Base-by-base conservation (phyloP, 1,140 invertebrate species). In the Leptopilina clavipes region DNA sequence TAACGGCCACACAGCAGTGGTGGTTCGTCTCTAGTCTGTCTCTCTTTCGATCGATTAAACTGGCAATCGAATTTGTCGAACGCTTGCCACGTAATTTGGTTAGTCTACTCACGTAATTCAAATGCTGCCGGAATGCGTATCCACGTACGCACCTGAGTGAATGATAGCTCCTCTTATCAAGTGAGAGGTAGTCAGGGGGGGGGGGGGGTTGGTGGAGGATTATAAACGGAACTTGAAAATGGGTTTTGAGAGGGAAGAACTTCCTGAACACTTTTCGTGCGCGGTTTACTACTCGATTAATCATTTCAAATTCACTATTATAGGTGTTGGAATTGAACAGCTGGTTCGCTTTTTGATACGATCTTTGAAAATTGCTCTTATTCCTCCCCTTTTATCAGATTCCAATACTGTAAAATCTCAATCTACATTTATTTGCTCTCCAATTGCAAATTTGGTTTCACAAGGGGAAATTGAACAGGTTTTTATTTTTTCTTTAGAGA, bases 61-160 rank as follows among this genome's bases (percentile, higher is more conserved):
- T 74, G 71, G 76, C 75, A 82, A 86, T 85, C 81, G 84, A 86
- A 83, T 86, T 84, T 85, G 81, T 75, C 78, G 79, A 83, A 85
- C 81, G 83, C 81, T 86, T 85, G 81, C 82, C 59, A 81, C 81
- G 77, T 85, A 86, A 86, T 86, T 86, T 84, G 81, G 82, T 83
- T 84, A 83, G 83, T 80, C 82, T 76, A 83, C 72, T 82, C 71
- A 72, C 81, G 81, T 84, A 86, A 86, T 86, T 80, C 76, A 79
- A 73, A 71, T 73, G 79, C 81, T 81, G 54, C 78, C 81, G 82
- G 81, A 83, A 85, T 85, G 77, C 76, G 74, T 71, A 77, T 70
- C 19, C n/a, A 56, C 44, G 71, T 80, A 81, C 77, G 76, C 81
- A 81, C 74, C 73, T 72, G 73, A 78, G 25, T 31, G 25, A 31